phyloP scores from a whole-genome alignment of 1,140 invertebrate species.

The Oppia nitens region DNA sequence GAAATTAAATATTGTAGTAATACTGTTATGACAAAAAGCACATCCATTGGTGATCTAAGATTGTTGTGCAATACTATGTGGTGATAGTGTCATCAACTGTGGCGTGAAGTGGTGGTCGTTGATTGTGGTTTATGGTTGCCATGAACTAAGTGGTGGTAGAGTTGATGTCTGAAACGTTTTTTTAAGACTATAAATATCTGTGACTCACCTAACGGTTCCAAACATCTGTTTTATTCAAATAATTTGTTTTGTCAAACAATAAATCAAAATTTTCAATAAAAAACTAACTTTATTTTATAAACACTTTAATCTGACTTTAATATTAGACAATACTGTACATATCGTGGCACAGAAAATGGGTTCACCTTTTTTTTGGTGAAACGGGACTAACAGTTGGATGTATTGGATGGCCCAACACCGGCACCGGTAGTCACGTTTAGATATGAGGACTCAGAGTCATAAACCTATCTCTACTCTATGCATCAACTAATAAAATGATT shows the following conservation, averaged over 20 bases:
- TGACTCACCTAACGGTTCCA: neutral
- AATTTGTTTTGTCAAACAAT: neutral
- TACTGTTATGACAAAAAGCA: neutral
- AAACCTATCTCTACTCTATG: too few species aligned
- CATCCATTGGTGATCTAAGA: neutral
- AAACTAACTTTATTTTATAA: too few species aligned
- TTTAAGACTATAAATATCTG: neutral
- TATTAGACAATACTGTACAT: neutral
- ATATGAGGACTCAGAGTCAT: constrained; percentile 14
- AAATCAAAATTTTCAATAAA: neutral
- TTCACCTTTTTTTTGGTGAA: neutral
- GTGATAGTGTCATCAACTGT: neutral
- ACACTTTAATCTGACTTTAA: too few species aligned
- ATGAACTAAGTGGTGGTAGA: too few species aligned
- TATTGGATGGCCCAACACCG: neutral
- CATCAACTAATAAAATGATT: too few species aligned
- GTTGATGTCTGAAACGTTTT: too few species aligned
- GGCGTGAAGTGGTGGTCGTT: neutral
- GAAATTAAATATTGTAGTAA: too few species aligned
- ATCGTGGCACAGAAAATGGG: neutral
- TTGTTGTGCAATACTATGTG: neutral
- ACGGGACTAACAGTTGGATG: neutral
- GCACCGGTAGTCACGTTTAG: neutral
- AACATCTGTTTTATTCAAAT: neutral
- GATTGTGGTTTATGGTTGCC: neutral